Evolutionary conservation across 2,888 invertebrate genomes (phyloP), one percentile per base, ranked within the genome.

Genomic region (Clistopyga incitator): DNA sequence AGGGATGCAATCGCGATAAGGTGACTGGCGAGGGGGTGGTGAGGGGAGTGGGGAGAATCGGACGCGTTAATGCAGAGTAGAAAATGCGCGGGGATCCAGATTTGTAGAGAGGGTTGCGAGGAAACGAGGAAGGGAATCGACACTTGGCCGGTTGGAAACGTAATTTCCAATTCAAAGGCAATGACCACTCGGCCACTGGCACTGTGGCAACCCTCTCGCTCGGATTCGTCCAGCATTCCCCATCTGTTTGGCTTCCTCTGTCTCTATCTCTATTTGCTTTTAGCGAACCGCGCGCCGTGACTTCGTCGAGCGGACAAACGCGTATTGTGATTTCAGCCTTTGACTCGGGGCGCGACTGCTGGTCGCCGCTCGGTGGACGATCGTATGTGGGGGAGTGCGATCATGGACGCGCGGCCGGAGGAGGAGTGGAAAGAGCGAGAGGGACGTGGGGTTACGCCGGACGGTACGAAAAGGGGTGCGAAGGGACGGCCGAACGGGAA

Each of bases 301-400:
- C 89, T 90, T 90, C 92, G 92, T 92, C 92, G 91, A 90, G 91
- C 92, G 92, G 92, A 92, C 92, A 92, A 92, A 92, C 92, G 92
- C 91, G 92, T 92, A 92, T 92, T 92, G 92, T 92, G 92, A 92
- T 92, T 92, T 89, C 89, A 89, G 91, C 91, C 92, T 92, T 92
- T 92, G 92, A 92, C 91, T 86, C 89, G 86, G 87, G 78, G 88
- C 47, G 82, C 84, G 84, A 74, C 84, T 81, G 78, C 82, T 81
- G 78, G 72, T 82, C 75, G 68, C 75, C 81, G 78, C 77, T 79
- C 76, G 78, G 78, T 81, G 81, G 72, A 74, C 88, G 87, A 88
- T 89, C 90, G 89, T 88, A 86, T 88, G 76, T 45, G 87, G 87
- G 86, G 87, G 82, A 86, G 85, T 75, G 85, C 84, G 84, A 68